Base-by-base conservation (phyloP, 2,888 invertebrate genomes). In the Drepanosiphum platanoidis region DNA sequence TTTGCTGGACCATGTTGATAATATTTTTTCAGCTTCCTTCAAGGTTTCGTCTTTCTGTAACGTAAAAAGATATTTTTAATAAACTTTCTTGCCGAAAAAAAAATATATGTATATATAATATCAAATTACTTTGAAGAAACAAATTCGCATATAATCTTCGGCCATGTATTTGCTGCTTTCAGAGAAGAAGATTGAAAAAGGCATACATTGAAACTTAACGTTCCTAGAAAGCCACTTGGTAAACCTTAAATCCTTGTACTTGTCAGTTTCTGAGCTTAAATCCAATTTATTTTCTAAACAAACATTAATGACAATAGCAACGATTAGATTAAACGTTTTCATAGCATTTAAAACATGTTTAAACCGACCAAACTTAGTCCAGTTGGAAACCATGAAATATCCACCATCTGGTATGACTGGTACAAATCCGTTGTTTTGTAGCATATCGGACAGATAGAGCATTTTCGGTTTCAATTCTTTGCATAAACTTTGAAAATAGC, bases 331-430 rank as follows among this genome's bases (percentile, higher is more conserved):
- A 5, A 4, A 27, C 39, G 9, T 13, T 75, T 52, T 58, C 34
- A 52, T 27, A 86, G 22, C 32, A 58, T 46, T 42, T 5, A 46
- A 30, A 9, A n/a, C 46, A 18, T 30, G 42, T 30, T n/a, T 15
- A 30, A 80, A 71, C 39, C 0, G 86, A 88, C 88, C 88, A 61
- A 88, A 87, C 13, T 86, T 87, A 1, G 88, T 87, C 88, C 88
- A 97, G 90, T 99, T 97, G 1, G 98, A 98, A 80, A 99, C 90
- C 92, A 99, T 95, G 89, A 99, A 99, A 90, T 98, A 99, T 0
- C 99, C 99, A 4, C 97, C 98, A 88, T 99, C 97, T 0, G 99
- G 99, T 86, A 98, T 91, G 0, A 96, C 96, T 0, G 98, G 97
- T 64, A 92, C 93, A 93, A 99, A 95, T 0, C 97, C 97, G 83